A percentile compares a stretch with the other conserved stretches of the same genome.
phyloP scores from a whole-genome alignment of 2,797 vertebrate genomes.

The Acanthurus lineatus region DNA sequence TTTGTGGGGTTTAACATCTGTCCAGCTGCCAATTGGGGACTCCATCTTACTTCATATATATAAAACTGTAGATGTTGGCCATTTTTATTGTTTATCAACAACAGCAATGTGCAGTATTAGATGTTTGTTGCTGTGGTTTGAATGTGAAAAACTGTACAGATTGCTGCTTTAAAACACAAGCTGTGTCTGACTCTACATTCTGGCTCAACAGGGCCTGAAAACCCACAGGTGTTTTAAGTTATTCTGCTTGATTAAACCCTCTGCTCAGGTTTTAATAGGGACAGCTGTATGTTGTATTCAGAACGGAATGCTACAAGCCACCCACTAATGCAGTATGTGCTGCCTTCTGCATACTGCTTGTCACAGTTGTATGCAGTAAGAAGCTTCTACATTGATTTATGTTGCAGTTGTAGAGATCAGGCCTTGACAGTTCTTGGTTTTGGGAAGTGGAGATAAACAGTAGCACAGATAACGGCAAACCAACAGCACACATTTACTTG shows the following conservation, averaged over 20 bases:
- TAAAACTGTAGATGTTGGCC: no score
- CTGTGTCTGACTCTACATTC: background rate
- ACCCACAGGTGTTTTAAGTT: conserved; percentile 15
- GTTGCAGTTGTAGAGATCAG: no score
- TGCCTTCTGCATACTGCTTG: no score
- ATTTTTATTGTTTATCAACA: background rate
- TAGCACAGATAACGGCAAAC: no score
- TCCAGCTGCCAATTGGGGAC: background rate
- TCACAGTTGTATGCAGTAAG: no score
- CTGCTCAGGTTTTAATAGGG: background rate
- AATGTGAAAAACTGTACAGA: background rate
- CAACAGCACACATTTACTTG: background rate
- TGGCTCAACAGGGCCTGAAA: background rate
- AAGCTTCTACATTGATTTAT: no score
- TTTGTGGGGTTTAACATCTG: background rate
- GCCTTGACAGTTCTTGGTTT: no score
- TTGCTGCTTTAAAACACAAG: background rate
- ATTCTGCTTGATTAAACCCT: conserved; percentile 11
- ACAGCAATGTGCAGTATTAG: background rate
- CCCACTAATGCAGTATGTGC: no score
- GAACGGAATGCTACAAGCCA: no score
- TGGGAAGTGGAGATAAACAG: no score
- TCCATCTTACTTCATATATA: no score
- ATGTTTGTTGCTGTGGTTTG: background rate
- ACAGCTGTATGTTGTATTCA: background rate